A percentile compares a stretch with the other conserved stretches of the same genome.
Conservation (phyloP, 2,888 invertebrate species). For the Pachydiplax longipennis region DNA sequence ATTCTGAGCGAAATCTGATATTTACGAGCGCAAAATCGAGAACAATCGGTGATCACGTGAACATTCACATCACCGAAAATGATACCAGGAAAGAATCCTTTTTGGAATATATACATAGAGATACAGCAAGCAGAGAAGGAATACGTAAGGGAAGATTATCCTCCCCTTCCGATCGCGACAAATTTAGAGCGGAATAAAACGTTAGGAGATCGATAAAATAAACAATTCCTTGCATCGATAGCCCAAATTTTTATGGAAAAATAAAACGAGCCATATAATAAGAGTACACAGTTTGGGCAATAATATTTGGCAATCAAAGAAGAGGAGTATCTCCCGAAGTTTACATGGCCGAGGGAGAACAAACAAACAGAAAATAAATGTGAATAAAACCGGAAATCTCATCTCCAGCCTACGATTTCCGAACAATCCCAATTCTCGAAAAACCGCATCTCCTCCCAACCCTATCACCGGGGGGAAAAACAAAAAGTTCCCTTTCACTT, state of each 20-base stretch:
- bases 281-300: constrained; percentile 27
- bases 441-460: background rate
- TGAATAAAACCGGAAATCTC: constrained; percentile 40
- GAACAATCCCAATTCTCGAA: constrained; percentile 18
- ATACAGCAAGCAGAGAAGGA: background rate
- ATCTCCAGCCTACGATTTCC: constrained; percentile 15
- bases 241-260: constrained; percentile 14
- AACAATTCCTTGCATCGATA: background rate
- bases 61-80: too few relatives aligned
- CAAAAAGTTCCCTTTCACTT: constrained; percentile 29
- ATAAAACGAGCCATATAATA: constrained; percentile 9
- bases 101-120: background rate
- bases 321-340: background rate
- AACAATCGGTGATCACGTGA: too few relatives aligned
- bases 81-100: background rate
- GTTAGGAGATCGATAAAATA: background rate
- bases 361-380: constrained; percentile 43
- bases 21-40: too few relatives aligned
- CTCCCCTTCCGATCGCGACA: background rate
- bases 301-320: constrained; percentile 25
- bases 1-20: too few relatives aligned
- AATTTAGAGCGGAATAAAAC: background rate
- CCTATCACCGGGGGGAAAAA: background rate
- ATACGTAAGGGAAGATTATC: background rate
- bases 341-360: constrained; percentile 8